These are phyloP conservation scores for Anoplophora glabripennis DNA, from an alignment of 1,140 invertebrate species.

Conservation along the genomic window DNA sequence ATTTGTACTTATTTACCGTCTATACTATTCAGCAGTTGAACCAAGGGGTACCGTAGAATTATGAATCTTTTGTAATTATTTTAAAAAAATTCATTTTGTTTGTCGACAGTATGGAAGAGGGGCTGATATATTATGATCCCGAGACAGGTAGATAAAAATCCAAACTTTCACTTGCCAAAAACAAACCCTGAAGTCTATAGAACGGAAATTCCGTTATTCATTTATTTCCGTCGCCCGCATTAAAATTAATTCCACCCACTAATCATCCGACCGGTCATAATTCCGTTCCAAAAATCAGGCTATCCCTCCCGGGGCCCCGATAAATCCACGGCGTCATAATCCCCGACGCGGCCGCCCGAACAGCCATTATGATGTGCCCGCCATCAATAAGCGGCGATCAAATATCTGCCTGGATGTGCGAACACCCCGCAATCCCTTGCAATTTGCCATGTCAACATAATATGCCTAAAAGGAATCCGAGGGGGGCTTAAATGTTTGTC, in stretches of 20 bases:
- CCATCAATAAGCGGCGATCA: slow-evolving; percentile 12
- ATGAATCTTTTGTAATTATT: no score
- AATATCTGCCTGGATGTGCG: slow-evolving; percentile 9
- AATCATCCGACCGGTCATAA: neutral
- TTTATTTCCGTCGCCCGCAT: neutral
- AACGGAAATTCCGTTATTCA: neutral
- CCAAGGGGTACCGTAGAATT: no score
- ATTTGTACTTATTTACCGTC: no score
- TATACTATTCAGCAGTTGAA: no score
- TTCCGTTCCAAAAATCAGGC: neutral
- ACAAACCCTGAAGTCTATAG: neutral
- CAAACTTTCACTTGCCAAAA: no score
- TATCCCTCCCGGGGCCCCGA: neutral
- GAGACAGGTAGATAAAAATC: no score
- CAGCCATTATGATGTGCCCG: slow-evolving; percentile 4
- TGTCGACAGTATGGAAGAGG: no score
- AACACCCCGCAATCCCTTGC: slow-evolving; percentile 9
- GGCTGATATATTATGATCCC: no score
- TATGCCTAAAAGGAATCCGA: slow-evolving; percentile 9
- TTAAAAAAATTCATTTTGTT: no score
- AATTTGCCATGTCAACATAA: slow-evolving; percentile 13
- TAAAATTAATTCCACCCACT: neutral
- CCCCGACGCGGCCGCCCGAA: slow-evolving; percentile 1
- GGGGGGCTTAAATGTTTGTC: slow-evolving; percentile 1
- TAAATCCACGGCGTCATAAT: slow-evolving; percentile 1